Base-by-base conservation (phyloP, 1,140 invertebrate species). In the Acromyrmex heyeri region DNA sequence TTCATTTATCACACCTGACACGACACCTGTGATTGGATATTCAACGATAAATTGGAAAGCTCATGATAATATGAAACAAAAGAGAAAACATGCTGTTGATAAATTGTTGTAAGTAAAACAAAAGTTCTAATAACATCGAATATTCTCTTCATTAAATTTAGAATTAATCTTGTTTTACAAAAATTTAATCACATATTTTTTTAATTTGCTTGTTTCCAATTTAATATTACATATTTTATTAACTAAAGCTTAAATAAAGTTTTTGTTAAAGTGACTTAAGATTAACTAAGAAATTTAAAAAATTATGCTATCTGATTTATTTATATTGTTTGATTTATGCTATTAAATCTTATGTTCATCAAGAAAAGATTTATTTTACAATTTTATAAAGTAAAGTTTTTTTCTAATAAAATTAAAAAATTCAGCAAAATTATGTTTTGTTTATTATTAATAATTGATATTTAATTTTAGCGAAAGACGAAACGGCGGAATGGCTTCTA, bases 61-160 rank as follows among this genome's bases (percentile, higher is more conserved):
- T 0, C 90, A 91, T 18, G 94, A 95, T 18, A 92, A 94, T 34
- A 75, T 94, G 21, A 95, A 95, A 65, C 91, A 91, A 30, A 95
- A 95, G 69, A 95, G 92, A 76, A 94, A 93, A 70, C 87, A 93
- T 44, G 92, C 91, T 10, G 88, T 93, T 70, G 94, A 95, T 7
- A 95, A 92, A 89, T 69, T 95, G 65, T 72, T 95, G 94, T 95
- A 88, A 93, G 93, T 90, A 44, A 65, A 77, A 14, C 7, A n/a
- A 24, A 44, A 75, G 1, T 24, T 21, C 30, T 57, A 57, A 7
- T 72, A 16, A 53, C 30, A 44, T 48, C 10, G 7, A 59, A 57
- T 38, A 1, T 34, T 38, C 38, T 59, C 12, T 30, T 59, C 34
- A 3, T 21, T 10, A 59, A 59, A 75, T 4, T 59, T 30, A 57